Conservation (phyloP, 1,140 invertebrate genomes). For the Monochamus saltuarius region DNA sequence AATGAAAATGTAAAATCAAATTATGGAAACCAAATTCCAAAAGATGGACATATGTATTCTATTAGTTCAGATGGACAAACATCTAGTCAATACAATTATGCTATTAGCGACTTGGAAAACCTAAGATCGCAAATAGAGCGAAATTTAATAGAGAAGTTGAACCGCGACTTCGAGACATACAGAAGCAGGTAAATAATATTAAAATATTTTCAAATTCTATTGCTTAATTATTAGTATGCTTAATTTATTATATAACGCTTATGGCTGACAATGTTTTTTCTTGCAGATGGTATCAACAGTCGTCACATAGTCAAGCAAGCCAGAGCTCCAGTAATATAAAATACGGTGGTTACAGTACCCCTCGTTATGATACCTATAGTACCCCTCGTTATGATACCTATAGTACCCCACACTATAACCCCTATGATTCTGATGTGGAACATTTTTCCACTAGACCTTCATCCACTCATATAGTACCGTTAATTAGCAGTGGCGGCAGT, state of each 20-base stretch:
- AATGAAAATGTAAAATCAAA: conserved; percentile 38
- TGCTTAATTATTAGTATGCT: no score
- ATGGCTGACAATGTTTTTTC: no score
- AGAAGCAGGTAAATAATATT: conserved; percentile 21
- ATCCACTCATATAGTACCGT: conserved; percentile 17
- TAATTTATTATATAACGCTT: no score
- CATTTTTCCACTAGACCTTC: conserved; percentile 4
- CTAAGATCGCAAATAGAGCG: conserved; percentile 42
- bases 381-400: conserved; percentile 10
- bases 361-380: neutral
- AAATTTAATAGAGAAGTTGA: conserved; percentile 43
- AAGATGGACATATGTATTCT: conserved; percentile 38
- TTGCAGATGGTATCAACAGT: neutral
- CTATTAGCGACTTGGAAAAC: conserved; percentile 40
- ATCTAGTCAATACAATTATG: conserved; percentile 40
- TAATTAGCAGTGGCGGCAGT: conserved; percentile 15
- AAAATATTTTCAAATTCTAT: no score
- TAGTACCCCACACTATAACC: conserved; percentile 5
- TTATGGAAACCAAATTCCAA: conserved; percentile 38
- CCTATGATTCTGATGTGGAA: conserved; percentile 5
- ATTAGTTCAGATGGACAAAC: conserved; percentile 18
- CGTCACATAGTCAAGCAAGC: conserved; percentile 9
- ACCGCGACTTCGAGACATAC: conserved; percentile 32
- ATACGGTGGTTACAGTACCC: neutral
- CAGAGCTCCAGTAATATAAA: conserved; percentile 2